phyloP scores from a whole-genome alignment of 2,888 invertebrate genomes.

The Caenorhabditis doughertyi region DNA sequence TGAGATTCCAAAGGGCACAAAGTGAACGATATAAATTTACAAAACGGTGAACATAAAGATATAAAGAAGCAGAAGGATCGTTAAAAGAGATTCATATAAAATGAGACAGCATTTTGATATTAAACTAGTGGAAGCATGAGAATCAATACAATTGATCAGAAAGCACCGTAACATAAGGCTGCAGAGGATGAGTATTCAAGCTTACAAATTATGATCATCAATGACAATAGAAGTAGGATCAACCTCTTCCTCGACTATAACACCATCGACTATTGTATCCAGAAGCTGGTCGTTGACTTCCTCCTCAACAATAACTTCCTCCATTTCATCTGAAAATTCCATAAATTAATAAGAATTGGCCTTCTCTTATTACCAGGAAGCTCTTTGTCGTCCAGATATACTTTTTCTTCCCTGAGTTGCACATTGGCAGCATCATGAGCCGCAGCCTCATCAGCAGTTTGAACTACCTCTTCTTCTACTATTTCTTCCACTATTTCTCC shows the following conservation, averaged over 20 bases:
- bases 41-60: neutral
- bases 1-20: constrained; percentile 3
- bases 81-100: neutral
- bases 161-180: neutral
- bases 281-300: constrained; percentile 46
- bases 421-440: neutral
- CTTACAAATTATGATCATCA: neutral
- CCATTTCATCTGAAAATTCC: constrained; percentile 30
- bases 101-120: neutral
- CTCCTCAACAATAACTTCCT: constrained; percentile 59
- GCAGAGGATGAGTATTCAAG: neutral
- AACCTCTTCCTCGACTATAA: neutral
- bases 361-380: constrained; percentile 4
- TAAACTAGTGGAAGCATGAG: neutral
- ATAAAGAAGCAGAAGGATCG: neutral
- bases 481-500: constrained; percentile 49
- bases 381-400: constrained; percentile 16
- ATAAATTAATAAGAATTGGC: neutral
- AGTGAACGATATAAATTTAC: neutral
- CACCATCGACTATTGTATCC: constrained; percentile 12
- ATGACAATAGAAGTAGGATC: neutral
- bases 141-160: neutral
- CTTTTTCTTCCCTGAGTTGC: constrained; percentile 7
- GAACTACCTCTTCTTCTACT: constrained; percentile 42
- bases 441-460: neutral